Conservation (phyloP, 2,888 invertebrate genomes). For the Muscina levida region DNA sequence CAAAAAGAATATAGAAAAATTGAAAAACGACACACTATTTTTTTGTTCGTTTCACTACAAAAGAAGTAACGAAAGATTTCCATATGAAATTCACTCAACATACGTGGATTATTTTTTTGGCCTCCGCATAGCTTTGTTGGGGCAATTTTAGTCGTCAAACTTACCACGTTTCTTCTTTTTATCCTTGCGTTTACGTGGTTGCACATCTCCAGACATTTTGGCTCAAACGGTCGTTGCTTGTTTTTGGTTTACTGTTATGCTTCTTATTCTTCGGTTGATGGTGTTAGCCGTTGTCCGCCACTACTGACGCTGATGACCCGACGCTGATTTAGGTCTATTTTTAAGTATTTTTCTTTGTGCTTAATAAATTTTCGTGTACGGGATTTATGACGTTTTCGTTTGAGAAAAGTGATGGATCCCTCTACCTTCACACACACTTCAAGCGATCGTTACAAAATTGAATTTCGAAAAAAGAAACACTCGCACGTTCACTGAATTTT, state of each 20-base stretch:
- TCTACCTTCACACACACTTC: background rate
- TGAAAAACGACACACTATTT: background rate
- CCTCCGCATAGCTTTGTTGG: too few relatives aligned
- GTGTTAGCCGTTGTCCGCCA: background rate
- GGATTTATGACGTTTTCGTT: background rate
- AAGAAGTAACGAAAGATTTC: constrained; percentile 1
- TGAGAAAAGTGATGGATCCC: background rate
- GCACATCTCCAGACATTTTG: constrained; percentile 92
- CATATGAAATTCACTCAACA: background rate
- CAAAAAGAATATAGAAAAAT: constrained; percentile 10
- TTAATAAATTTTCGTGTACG: background rate
- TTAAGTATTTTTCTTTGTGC: constrained; percentile 37
- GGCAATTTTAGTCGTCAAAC: constrained; percentile 57
- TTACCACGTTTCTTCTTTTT: constrained; percentile 88
- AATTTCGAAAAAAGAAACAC: too few relatives aligned
- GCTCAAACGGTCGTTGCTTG: constrained; percentile 12
- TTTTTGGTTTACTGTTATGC: background rate
- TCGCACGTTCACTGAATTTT: background rate
- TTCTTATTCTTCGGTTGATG: background rate
- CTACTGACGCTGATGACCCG: constrained; percentile 36
- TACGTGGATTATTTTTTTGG: background rate
- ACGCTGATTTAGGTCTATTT: constrained; percentile 53
- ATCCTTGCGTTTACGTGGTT: constrained; percentile 92
- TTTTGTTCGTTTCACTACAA: background rate
- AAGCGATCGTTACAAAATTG: background rate